phyloP scores from a whole-genome alignment of 53 echinoderm and acorn worm species.

The Hippasteria phrygiana region DNA sequence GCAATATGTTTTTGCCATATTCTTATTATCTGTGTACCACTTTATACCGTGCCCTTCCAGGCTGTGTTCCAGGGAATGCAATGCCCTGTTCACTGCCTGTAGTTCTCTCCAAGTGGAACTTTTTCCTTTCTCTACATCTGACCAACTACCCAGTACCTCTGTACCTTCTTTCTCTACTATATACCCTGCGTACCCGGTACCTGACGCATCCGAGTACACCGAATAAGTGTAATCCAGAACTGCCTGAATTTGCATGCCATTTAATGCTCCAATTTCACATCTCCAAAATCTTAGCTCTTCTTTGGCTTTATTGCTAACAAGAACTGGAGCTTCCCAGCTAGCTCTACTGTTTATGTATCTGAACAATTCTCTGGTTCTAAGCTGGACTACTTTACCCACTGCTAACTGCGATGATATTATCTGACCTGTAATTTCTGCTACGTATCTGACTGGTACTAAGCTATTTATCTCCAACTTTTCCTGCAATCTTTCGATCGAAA shows the following conservation, averaged over 20 bases:
- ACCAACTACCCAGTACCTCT: too few species aligned
- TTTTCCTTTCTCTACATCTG: not conserved
- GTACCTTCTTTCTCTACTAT: too few species aligned
- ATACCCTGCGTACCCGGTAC: too few species aligned
- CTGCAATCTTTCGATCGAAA: not conserved
- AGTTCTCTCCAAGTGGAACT: slow-evolving; percentile 70
- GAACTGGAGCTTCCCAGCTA: slow-evolving; percentile 48
- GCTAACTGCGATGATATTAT: slow-evolving; percentile 44
- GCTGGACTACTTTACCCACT: slow-evolving; percentile 37
- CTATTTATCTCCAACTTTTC: slow-evolving; percentile 11
- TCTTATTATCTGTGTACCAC: slow-evolving; percentile 56
- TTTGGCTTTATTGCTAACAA: not conserved
- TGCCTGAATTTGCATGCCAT: slow-evolving; percentile 1
- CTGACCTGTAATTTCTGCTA: slow-evolving; percentile 28
- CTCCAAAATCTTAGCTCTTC: not conserved
- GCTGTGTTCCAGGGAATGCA: not conserved
- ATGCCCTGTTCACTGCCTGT: slow-evolving; percentile 30
- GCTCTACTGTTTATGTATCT: slow-evolving; percentile 51
- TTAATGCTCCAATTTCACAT: not conserved
- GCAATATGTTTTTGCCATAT: slow-evolving; percentile 25
- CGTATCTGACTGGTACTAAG: slow-evolving; percentile 18
- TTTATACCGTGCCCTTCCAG: slow-evolving; percentile 1
- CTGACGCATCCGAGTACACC: slow-evolving; percentile 50
- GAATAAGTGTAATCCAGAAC: slow-evolving; percentile 28
- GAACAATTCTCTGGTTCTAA: slow-evolving; percentile 50